Conservation (phyloP, 2,113 vertebrate species). For the Climacteris rufus region DNA sequence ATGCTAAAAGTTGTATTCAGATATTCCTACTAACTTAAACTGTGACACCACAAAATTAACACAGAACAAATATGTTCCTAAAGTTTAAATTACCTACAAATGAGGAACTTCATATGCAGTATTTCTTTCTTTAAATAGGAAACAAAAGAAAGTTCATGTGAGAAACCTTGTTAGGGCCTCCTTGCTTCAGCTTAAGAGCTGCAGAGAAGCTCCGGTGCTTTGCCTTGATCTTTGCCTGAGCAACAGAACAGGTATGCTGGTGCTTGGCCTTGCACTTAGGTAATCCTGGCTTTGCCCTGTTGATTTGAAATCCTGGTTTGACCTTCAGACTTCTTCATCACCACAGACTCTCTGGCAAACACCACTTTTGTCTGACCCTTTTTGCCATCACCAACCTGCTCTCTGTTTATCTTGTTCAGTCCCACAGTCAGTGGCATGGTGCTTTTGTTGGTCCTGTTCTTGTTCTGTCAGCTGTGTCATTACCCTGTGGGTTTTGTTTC, state of each 20-base stretch:
- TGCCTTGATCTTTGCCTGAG: background rate
- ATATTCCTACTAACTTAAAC: background rate
- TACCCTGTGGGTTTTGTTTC: accelerated
- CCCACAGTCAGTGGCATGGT: background rate
- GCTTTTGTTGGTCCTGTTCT: background rate
- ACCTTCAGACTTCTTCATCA: background rate
- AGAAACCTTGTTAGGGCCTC: background rate
- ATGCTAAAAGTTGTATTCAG: background rate
- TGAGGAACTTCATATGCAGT: background rate
- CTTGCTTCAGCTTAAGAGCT: background rate
- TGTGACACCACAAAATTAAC: background rate
- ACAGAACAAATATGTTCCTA: background rate
- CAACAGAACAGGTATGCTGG: background rate
- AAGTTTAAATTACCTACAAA: background rate
- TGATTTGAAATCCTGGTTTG: background rate
- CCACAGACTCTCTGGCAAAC: background rate
- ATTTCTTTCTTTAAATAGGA: background rate
- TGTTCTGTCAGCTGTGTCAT: background rate
- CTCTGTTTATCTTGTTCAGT: background rate
- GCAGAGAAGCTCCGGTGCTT: background rate
- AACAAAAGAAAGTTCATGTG: background rate
- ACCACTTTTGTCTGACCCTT: background rate
- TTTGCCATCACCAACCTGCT: background rate
- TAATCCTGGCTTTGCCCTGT: background rate
- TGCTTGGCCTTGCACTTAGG: background rate